Evolutionary conservation across 2,888 invertebrate genomes (phyloP).

Genomic region (Euphydryas editha): DNA sequence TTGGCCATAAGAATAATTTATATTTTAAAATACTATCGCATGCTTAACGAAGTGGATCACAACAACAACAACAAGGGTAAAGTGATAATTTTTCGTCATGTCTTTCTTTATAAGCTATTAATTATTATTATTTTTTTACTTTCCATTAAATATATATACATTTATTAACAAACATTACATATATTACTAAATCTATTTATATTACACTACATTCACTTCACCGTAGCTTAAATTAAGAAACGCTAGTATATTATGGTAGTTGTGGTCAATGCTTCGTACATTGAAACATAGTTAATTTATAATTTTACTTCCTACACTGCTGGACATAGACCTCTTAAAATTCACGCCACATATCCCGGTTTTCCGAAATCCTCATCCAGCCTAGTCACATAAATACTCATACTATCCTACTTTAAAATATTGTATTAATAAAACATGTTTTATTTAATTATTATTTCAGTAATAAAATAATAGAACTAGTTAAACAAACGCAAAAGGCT

Average conservation of each 20-base stretch:
- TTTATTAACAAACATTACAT: too few species aligned
- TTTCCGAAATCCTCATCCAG: too few species aligned
- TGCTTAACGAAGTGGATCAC: constrained; percentile 59
- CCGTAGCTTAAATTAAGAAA: too few species aligned
- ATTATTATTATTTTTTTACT: background rate
- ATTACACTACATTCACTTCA: too few species aligned
- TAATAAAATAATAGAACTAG: constrained; percentile 79
- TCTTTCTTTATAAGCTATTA: background rate
- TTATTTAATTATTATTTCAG: constrained; percentile 54
- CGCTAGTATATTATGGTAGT: too few species aligned
- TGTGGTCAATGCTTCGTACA: too few species aligned
- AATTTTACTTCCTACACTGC: too few species aligned
- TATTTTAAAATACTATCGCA: constrained; percentile 55
- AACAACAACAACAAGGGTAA: constrained; percentile 60
- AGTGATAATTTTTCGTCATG: constrained; percentile 35
- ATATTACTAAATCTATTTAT: too few species aligned
- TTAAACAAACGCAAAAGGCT: constrained; percentile 69
- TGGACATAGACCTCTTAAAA: too few species aligned
- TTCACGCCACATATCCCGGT: too few species aligned
- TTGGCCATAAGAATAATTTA: constrained; percentile 64
- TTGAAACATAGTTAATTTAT: too few species aligned
- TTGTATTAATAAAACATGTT: background rate
- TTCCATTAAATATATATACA: background rate
- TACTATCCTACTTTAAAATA: background rate
- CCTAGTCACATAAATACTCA: too few species aligned